Percentiles rank a stretch among this genome's conserved stretches.
Evolutionary conservation across 1,140 invertebrate genomes (phyloP).

Genomic region (Trachelipus rathkii): DNA sequence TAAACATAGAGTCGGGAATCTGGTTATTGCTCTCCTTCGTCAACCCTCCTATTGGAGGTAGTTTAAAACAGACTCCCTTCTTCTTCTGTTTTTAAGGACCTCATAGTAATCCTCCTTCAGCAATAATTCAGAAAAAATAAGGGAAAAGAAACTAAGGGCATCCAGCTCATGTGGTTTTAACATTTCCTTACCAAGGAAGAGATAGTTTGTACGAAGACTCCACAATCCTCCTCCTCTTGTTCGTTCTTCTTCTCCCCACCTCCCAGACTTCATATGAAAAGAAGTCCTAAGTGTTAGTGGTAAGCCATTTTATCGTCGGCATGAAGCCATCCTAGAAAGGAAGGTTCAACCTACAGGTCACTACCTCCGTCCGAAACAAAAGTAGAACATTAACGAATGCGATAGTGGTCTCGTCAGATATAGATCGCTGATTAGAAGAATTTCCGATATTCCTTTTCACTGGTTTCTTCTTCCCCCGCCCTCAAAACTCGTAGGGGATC

Average conservation of each 20-base stretch:
- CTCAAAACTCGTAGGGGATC: conserved; percentile 24
- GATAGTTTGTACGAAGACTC: conserved; percentile 28
- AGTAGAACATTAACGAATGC: conserved; percentile 28
- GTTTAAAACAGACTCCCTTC: neutral
- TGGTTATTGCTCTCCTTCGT: conserved; percentile 34
- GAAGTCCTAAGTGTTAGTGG: conserved; percentile 40
- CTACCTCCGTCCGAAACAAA: conserved; percentile 34
- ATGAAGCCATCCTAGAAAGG: conserved; percentile 23
- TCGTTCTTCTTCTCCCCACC: conserved; percentile 10
- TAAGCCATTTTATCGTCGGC: conserved; percentile 32
- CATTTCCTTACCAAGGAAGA: conserved; percentile 24
- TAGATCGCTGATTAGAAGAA: conserved; percentile 37
- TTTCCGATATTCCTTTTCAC: conserved; percentile 44
- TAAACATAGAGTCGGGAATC: conserved; percentile 33
- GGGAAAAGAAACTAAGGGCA: conserved; percentile 5
- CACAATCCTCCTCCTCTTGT: neutral
- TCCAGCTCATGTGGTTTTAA: conserved; percentile 25
- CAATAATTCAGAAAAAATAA: conserved; percentile 6
- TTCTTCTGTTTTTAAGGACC: conserved; percentile 1
- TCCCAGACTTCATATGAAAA: conserved; percentile 40
- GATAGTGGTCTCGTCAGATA: conserved; percentile 37
- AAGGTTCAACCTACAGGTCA: conserved; percentile 31
- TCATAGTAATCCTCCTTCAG: conserved; percentile 20
- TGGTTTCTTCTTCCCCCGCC: conserved; percentile 30
- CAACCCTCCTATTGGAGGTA: conserved; percentile 10